Base-by-base conservation (phyloP, 1,140 invertebrate genomes). In the Charaxes varanes region DNA sequence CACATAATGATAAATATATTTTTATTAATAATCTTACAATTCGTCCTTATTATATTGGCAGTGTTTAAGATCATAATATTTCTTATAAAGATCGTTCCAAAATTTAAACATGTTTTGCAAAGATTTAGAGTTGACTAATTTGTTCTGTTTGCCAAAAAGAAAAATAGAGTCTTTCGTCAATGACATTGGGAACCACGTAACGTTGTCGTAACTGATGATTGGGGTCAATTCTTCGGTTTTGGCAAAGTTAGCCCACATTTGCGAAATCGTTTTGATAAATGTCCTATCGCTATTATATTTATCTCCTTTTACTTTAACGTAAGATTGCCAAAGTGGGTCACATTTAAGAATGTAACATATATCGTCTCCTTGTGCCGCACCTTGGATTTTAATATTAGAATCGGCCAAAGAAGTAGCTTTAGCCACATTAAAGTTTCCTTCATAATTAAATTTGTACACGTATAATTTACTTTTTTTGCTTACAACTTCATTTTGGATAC, bases 211-310 rank as follows among this genome's bases (percentile, higher is more conserved):
- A 32, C 46, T 40, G 6, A 34, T 41, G 1, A 13, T 14, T 8
- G 63, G 65, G 21, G 70, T 83, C 6, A 84, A 83, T 33, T 83
- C 43, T 3, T 74, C 78, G 41, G 33, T 60, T 57, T 79, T 83
- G 4, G 78, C 84, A 62, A 86, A 86, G 59, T 85, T 84, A 2
- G 74, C 45, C 84, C 84, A 86, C 42, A 85, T 41, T 41, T 57
- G 53, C 2, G 68, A 49, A n/a, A 85, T 60, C 41, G 67, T 43
- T 34, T 53, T 69, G 8, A 84, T 71, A 38, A 81, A 65, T 8
- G 22, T 43, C 64, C 49, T 66, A 24, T 81, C 72, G 40, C 4
- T 55, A 36, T 62, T 48, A n/a, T 41, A 10, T 2, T 30, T 24
- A 13, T 62, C 34, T n/a, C 53, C 41, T 36, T 45, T 65, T 7